These are phyloP conservation scores for Cricetomys ansorgei DNA, from an alignment of 2,113 vertebrate species.

Conservation along the genomic window DNA sequence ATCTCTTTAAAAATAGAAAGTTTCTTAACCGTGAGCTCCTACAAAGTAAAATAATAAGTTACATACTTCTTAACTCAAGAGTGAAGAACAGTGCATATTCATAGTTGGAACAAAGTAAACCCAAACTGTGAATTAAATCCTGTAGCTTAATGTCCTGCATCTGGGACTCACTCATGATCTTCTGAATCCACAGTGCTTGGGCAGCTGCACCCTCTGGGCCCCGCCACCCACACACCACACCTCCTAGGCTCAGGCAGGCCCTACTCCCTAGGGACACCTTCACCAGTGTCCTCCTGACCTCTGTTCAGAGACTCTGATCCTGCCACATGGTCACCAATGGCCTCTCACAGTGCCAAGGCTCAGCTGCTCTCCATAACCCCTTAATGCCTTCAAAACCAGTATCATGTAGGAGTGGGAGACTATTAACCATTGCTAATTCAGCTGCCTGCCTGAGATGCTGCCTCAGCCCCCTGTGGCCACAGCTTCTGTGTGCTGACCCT, in stretches of 20 bases:
- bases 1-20: background rate
- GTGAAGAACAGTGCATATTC: too few relatives aligned
- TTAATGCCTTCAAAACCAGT: background rate
- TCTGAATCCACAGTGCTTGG: background rate
- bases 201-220: background rate
- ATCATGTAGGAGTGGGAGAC: background rate
- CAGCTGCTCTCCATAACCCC: background rate
- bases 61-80: background rate
- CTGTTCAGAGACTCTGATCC: background rate
- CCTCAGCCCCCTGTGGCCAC: background rate
- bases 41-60: background rate
- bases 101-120: too few relatives aligned
- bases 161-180: background rate
- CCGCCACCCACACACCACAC: background rate
- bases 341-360: background rate
- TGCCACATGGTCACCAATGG: background rate
- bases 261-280: too few relatives aligned
- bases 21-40: background rate
- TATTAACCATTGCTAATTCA: background rate
- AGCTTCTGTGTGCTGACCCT: background rate
- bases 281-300: background rate
- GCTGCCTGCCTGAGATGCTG: background rate
- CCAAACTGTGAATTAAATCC: background rate
- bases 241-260: background rate
- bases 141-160: background rate